Evolutionary conservation across 2,888 invertebrate genomes (phyloP).

Genomic region (Endotricha flammealis): DNA sequence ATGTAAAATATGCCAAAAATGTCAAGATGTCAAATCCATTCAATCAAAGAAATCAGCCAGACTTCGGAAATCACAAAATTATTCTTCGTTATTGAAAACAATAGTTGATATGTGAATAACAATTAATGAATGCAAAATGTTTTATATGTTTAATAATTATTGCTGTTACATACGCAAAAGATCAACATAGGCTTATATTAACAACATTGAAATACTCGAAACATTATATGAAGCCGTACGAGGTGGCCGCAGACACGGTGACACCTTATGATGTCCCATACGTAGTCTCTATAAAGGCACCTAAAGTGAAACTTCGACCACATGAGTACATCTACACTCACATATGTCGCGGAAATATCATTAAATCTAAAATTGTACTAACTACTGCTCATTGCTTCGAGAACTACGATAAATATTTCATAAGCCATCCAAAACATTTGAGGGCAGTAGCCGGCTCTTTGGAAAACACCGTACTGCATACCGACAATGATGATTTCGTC

Average conservation of each 20-base stretch:
- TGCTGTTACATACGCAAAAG: conserved; percentile 17
- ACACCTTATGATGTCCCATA: conserved; percentile 38
- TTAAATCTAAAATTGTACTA: conserved; percentile 33
- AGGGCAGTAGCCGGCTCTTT: conserved; percentile 44
- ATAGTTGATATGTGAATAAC: too few species aligned
- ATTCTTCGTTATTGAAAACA: too few species aligned
- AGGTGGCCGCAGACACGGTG: conserved; percentile 44
- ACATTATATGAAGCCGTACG: conserved; percentile 31
- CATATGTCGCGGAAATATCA: conserved; percentile 55
- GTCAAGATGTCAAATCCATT: too few species aligned
- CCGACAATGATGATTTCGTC: conserved; percentile 30
- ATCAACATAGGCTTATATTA: conserved; percentile 41
- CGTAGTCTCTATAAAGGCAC: conserved; percentile 50
- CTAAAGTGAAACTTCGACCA: conserved; percentile 13
- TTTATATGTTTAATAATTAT: neutral
- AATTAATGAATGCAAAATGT: conserved; percentile 6
- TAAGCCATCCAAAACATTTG: conserved; percentile 24
- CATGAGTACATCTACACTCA: conserved; percentile 35
- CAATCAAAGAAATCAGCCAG: too few species aligned
- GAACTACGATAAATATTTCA: conserved; percentile 34
- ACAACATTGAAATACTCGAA: conserved; percentile 47
- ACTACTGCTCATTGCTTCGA: conserved; percentile 65
- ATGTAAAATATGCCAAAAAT: too few species aligned
- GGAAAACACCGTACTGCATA: conserved; percentile 22
- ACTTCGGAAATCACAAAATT: too few species aligned